These are phyloP conservation scores for Taenaris catops DNA, from an alignment of 2,888 invertebrate genomes.

Conservation along the genomic window DNA sequence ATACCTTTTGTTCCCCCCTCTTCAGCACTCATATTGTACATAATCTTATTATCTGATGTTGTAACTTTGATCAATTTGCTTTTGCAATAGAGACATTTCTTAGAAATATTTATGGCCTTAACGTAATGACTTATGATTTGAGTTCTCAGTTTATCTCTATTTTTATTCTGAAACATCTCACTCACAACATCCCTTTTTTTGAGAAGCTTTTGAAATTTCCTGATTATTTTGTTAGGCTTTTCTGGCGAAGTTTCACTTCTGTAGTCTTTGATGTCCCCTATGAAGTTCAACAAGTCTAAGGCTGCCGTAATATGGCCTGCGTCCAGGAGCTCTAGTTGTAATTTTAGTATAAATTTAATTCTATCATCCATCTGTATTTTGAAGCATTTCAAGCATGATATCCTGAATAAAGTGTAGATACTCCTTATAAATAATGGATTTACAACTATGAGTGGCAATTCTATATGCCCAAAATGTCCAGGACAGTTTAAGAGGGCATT, in stretches of 20 bases:
- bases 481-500: conserved; percentile 84
- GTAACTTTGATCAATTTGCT: conserved; percentile 73
- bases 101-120: conserved; percentile 58
- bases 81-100: conserved; percentile 78
- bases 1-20: conserved; percentile 47
- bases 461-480: conserved; percentile 98
- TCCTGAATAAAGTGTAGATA: conserved; percentile 83
- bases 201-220: conserved; percentile 52
- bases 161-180: conserved; percentile 63
- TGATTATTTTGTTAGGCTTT: conserved; percentile 60
- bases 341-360: conserved; percentile 78
- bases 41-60: conserved; percentile 80
- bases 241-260: conserved; percentile 58
- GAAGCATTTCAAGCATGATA: conserved; percentile 86
- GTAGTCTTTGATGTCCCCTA: conserved; percentile 48
- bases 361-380: conserved; percentile 80
- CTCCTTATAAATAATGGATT: conserved; percentile 94
- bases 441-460: conserved; percentile 91
- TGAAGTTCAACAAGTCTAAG: conserved; percentile 80
- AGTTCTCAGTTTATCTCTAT: conserved; percentile 66
- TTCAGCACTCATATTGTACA: conserved; percentile 55
- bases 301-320: conserved; percentile 87
- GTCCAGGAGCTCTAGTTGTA: conserved; percentile 86
- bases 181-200: conserved; percentile 45
- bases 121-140: conserved; percentile 64